Conservation (phyloP, 2,888 invertebrate genomes). For the Melanostoma mellinum region DNA sequence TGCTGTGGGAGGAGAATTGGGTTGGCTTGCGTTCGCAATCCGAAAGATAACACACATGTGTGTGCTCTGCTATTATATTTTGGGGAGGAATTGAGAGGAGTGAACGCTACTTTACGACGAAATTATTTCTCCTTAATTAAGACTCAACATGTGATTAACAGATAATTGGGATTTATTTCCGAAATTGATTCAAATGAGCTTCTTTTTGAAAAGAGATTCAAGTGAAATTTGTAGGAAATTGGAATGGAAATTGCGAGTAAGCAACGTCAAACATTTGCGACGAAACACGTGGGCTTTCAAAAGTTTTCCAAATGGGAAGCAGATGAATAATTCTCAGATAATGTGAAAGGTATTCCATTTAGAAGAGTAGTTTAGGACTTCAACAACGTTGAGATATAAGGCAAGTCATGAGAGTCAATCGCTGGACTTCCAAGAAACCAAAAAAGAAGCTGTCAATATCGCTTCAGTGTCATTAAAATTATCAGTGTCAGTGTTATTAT, state of each 20-base stretch:
- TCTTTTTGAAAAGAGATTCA: constrained; percentile 13
- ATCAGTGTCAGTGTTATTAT: no score
- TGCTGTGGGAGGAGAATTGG: background rate
- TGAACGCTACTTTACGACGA: constrained; percentile 1
- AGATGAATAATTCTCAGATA: no score
- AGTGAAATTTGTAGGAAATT: constrained; percentile 13
- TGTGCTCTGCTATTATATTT: background rate
- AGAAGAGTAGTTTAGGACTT: no score
- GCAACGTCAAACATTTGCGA: background rate
- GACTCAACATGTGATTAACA: constrained; percentile 71
- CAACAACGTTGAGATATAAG: no score
- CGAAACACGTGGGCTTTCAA: no score
- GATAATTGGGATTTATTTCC: constrained; percentile 69
- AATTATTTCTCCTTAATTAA: constrained; percentile 70
- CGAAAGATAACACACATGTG: constrained; percentile 22
- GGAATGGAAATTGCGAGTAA: constrained; percentile 12
- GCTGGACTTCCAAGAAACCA: no score
- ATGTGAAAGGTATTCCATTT: no score
- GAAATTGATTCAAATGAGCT: constrained; percentile 65
- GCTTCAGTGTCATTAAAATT: no score
- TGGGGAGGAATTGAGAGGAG: background rate
- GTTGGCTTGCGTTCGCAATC: background rate
- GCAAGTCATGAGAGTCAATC: no score
- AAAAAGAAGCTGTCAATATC: no score
- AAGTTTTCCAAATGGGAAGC: no score